Conservation (phyloP, 2,888 invertebrate species). For the Athetis lepigone region DNA sequence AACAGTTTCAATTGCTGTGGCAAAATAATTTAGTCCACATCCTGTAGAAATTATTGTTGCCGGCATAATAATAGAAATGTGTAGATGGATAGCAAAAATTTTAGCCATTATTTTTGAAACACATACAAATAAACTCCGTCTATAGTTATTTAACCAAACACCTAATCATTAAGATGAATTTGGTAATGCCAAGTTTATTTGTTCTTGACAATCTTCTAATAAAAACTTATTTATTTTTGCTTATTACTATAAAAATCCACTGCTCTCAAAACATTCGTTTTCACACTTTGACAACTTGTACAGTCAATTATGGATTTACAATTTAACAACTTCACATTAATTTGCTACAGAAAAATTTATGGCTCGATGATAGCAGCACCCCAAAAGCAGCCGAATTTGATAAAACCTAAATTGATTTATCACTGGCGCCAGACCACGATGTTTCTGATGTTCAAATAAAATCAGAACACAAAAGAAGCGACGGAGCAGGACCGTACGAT, state of each 20-base stretch:
- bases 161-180: background rate
- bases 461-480: conserved; percentile 55
- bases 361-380: background rate
- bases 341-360: too few species aligned
- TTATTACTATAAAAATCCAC: too few species aligned
- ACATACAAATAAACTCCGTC: too few species aligned
- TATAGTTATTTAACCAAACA: background rate
- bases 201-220: too few species aligned
- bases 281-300: too few species aligned
- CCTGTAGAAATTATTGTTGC: background rate
- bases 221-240: too few species aligned
- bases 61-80: too few species aligned
- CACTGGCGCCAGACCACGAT: conserved; percentile 28
- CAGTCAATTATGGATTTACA: too few species aligned
- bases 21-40: conserved; percentile 8
- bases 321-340: too few species aligned
- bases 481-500: conserved; percentile 54
- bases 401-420: conserved; percentile 47
- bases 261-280: too few species aligned
- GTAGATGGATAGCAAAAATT: too few species aligned
- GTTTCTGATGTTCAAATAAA: conserved; percentile 53
- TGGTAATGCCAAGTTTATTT: background rate
- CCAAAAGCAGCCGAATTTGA: conserved; percentile 12
- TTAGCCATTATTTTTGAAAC: too few species aligned
- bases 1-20: conserved; percentile 1